Conservation (phyloP, 2,113 vertebrate genomes). For the Coptodon rendalli region DNA sequence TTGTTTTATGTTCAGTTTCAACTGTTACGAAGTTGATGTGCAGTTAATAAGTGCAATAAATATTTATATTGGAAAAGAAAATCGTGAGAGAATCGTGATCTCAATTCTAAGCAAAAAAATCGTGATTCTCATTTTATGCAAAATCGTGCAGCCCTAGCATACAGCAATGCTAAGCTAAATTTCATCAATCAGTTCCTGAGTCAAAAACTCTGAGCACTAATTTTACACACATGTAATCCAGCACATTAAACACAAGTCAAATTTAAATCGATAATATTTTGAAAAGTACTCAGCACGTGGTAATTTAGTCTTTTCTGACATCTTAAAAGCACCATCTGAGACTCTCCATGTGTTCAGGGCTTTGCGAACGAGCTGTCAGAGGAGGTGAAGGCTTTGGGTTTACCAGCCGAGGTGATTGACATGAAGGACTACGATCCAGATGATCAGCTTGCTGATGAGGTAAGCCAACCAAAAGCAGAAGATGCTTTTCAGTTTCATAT, state of each 20-base stretch:
- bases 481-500: not conserved
- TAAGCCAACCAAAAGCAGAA: slow-evolving; percentile 37
- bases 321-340: not conserved
- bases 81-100: too few relatives aligned
- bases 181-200: not conserved
- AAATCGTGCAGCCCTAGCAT: too few relatives aligned
- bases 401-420: slow-evolving; percentile 74
- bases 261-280: not conserved
- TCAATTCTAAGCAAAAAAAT: too few relatives aligned
- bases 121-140: too few relatives aligned
- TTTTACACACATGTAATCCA: not conserved
- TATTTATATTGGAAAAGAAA: too few relatives aligned
- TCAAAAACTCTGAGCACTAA: not conserved
- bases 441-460: slow-evolving; percentile 84
- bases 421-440: slow-evolving; percentile 90
- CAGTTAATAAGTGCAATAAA: too few relatives aligned
- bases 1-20: too few relatives aligned
- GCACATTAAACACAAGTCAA: not conserved
- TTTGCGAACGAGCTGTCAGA: slow-evolving; percentile 80
- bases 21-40: too few relatives aligned
- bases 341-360: slow-evolving; percentile 59
- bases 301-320: not conserved
- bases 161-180: not conserved
- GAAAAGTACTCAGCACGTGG: not conserved
- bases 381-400: slow-evolving; percentile 63